These are phyloP conservation scores for Heliothis peltigera DNA, from an alignment of 2,888 invertebrate genomes.

Conservation along the genomic window DNA sequence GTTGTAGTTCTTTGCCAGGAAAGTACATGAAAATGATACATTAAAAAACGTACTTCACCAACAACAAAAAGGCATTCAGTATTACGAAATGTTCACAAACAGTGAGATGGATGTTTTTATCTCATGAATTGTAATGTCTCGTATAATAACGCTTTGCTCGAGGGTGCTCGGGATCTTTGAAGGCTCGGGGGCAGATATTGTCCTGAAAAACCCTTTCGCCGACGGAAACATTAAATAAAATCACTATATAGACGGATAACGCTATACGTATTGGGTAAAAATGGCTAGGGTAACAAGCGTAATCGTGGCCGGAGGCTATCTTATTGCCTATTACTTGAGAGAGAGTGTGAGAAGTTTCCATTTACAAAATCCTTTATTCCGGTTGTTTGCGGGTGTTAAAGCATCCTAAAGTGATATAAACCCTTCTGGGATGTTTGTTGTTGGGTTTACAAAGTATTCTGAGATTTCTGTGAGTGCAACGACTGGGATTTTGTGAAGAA, in stretches of 20 bases:
- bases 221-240: slow-evolving; percentile 72
- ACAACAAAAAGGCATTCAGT: slow-evolving; percentile 31
- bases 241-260: slow-evolving; percentile 61
- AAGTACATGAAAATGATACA: slow-evolving; percentile 11
- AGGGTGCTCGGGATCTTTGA: slow-evolving; percentile 49
- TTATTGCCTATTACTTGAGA: slow-evolving; percentile 41
- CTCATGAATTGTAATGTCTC: slow-evolving; percentile 72
- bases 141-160: slow-evolving; percentile 58
- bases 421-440: slow-evolving; percentile 23
- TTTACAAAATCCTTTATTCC: slow-evolving; percentile 39
- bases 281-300: slow-evolving; percentile 54
- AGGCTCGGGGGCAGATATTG: slow-evolving; percentile 57
- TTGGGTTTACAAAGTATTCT: slow-evolving; percentile 33
- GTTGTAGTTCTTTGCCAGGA: no score
- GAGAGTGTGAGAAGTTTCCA: slow-evolving; percentile 34
- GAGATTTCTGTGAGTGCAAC: slow-evolving; percentile 32
- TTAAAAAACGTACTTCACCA: slow-evolving; percentile 11
- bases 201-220: slow-evolving; percentile 62
- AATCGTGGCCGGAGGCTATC: slow-evolving; percentile 43
- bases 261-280: slow-evolving; percentile 55
- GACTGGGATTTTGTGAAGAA: slow-evolving; percentile 16
- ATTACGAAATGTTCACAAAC: slow-evolving; percentile 50
- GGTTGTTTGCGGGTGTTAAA: slow-evolving; percentile 24
- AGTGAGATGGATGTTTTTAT: slow-evolving; percentile 60
- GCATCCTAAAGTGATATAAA: slow-evolving; percentile 31